A percentile compares a stretch with the other conserved stretches of the same genome.
phyloP scores from a whole-genome alignment of 2,113 vertebrate genomes.

The Muntiacus reevesi region DNA sequence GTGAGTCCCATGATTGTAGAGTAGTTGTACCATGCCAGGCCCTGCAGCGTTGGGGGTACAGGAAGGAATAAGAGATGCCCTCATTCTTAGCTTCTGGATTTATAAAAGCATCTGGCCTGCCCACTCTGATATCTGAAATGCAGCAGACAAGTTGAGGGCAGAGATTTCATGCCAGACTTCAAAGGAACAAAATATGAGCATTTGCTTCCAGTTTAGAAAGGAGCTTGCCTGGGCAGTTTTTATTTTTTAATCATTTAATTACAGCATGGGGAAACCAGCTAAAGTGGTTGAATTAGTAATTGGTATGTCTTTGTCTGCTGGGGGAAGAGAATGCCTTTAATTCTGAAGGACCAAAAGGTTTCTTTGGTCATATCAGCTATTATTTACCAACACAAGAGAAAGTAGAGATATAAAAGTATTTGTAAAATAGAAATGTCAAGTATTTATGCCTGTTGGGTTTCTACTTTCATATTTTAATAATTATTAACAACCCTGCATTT shows the following conservation, averaged over 20 bases:
- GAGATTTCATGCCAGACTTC: neutral
- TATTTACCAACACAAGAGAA: neutral
- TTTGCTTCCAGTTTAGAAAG: neutral
- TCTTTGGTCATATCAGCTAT: neutral
- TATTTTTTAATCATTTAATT: neutral
- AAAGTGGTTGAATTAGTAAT: neutral
- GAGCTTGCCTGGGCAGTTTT: neutral
- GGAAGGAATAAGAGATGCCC: neutral
- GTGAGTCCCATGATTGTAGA: neutral
- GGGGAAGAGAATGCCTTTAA: neutral
- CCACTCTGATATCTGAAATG: neutral
- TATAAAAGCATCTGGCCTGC: neutral
- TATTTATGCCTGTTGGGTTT: neutral
- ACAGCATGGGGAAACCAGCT: neutral
- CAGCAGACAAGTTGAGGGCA: neutral
- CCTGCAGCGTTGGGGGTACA: fast-evolving
- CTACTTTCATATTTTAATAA: neutral
- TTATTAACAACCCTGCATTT: neutral
- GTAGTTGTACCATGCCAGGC: neutral
- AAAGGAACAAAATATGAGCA: neutral
- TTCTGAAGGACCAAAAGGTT: neutral
- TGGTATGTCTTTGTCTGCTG: neutral
- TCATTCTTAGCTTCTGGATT: neutral
- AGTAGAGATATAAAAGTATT: neutral
- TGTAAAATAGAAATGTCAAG: neutral